These are phyloP conservation scores for Drosophila paramelanica DNA, from an alignment of 2,888 invertebrate genomes.

Conservation along the genomic window DNA sequence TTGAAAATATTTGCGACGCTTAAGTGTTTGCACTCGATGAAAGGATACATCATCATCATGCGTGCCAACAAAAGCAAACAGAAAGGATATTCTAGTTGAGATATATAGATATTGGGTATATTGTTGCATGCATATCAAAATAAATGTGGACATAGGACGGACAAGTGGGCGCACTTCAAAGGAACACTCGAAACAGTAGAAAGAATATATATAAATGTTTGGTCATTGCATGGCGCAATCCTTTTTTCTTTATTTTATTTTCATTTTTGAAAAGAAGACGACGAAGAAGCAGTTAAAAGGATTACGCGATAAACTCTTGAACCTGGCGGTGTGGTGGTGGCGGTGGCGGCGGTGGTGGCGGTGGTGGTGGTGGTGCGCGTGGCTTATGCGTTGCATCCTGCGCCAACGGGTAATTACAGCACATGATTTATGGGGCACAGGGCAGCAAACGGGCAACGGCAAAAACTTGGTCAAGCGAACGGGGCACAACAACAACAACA, in stretches of 20 bases:
- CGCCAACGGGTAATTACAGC: slow-evolving; percentile 85
- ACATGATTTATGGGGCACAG: slow-evolving; percentile 83
- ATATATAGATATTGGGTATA: neutral
- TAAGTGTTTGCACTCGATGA: slow-evolving; percentile 27
- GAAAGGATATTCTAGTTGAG: slow-evolving; percentile 11
- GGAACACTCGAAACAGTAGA: slow-evolving; percentile 6
- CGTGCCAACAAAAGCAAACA: slow-evolving; percentile 25
- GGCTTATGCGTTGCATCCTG: slow-evolving; percentile 78
- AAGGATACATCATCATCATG: slow-evolving; percentile 31
- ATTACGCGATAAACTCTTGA: slow-evolving; percentile 74
- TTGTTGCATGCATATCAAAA: slow-evolving; percentile 58
- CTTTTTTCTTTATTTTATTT: slow-evolving; percentile 38
- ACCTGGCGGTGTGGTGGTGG: slow-evolving; percentile 24
- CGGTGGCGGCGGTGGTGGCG: too few relatives aligned
- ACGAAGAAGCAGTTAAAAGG: slow-evolving; percentile 37
- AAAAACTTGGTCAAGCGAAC: slow-evolving; percentile 13
- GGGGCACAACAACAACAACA: slow-evolving; percentile 3
- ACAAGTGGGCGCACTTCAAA: slow-evolving; percentile 44
- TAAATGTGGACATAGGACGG: slow-evolving; percentile 54
- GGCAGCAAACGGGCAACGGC: slow-evolving; percentile 28
- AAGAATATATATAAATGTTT: slow-evolving; percentile 57
- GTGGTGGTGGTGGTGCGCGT: slow-evolving; percentile 57
- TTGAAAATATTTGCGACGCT: slow-evolving; percentile 63
- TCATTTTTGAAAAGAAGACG: neutral
- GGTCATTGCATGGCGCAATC: slow-evolving; percentile 73